phyloP scores from a whole-genome alignment of 53 echinoderm and acorn worm genomes.

The Hippasteria phrygiana region DNA sequence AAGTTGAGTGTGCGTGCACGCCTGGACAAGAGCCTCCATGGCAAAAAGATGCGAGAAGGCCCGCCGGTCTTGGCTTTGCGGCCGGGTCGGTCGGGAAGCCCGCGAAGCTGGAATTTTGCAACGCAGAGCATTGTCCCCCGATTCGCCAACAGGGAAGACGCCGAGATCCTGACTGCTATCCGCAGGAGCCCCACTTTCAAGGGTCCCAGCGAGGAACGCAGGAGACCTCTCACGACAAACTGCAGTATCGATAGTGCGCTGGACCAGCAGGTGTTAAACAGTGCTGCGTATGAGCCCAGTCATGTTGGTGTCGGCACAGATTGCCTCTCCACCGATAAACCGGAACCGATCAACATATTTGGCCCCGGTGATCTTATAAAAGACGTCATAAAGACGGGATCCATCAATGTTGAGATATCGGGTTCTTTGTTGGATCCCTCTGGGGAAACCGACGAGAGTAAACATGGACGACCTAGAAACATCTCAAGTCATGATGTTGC shows the following conservation, averaged over 20 bases:
- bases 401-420: constrained; percentile 24
- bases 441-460: not conserved
- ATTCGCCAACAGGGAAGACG: constrained; percentile 65
- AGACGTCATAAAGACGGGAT: constrained; percentile 54
- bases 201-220: constrained; percentile 16
- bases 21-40: constrained; percentile 18
- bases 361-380: constrained; percentile 50
- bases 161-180: constrained; percentile 63
- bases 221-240: constrained; percentile 54
- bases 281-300: not conserved
- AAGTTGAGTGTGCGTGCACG: constrained; percentile 67
- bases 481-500: constrained; percentile 12
- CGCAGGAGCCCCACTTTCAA: constrained; percentile 59
- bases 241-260: constrained; percentile 46
- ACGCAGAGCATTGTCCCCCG: constrained; percentile 72
- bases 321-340: constrained; percentile 7
- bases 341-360: constrained; percentile 39
- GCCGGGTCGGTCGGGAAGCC: constrained; percentile 51
- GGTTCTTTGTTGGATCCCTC: not conserved
- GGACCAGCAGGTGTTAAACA: constrained; percentile 16
- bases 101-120: constrained; percentile 64
- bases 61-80: constrained; percentile 20
- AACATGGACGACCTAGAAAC: not conserved
- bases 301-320: not conserved
- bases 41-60: constrained; percentile 37